A percentile compares a stretch with the other conserved stretches of the same genome.
phyloP scores from a whole-genome alignment of 2,888 invertebrate genomes.

The Oligia fasciuncula region DNA sequence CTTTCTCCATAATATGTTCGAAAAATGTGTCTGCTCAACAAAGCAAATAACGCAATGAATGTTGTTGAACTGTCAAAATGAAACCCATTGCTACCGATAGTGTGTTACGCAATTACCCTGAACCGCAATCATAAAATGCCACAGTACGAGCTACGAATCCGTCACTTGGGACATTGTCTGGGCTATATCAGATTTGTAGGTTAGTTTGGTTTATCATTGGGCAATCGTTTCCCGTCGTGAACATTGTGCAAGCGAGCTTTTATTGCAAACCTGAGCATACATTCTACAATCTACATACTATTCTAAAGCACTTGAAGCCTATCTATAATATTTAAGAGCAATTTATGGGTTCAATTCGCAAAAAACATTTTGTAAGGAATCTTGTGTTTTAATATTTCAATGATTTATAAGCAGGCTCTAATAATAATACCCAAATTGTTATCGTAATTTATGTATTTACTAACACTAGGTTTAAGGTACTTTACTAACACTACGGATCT shows the following conservation, averaged over 20 bases:
- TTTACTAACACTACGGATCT: no score
- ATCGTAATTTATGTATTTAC: no score
- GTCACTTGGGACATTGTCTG: slow-evolving; percentile 59
- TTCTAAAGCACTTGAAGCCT: slow-evolving; percentile 1
- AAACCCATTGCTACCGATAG: no score
- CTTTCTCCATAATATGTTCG: no score
- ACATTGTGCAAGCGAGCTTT: slow-evolving; percentile 50
- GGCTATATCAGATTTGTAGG: slow-evolving; percentile 54
- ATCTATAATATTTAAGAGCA: no score
- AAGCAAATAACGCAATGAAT: no score
- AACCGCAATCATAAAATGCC: slow-evolving; percentile 48
- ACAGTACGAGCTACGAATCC: slow-evolving; percentile 34
- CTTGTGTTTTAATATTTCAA: background rate
- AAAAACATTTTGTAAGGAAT: background rate
- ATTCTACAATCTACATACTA: background rate
- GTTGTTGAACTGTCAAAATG: no score
- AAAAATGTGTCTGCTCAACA: no score
- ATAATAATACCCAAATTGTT: no score
- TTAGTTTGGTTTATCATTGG: slow-evolving; percentile 59
- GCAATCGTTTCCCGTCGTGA: slow-evolving; percentile 53
- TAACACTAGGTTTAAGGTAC: no score
- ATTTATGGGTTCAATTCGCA: background rate
- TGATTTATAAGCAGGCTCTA: background rate
- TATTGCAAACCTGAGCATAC: slow-evolving; percentile 40
- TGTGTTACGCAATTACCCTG: background rate